These are phyloP conservation scores for Falco punctatus DNA, from an alignment of 2,113 vertebrate genomes.

Conservation along the genomic window DNA sequence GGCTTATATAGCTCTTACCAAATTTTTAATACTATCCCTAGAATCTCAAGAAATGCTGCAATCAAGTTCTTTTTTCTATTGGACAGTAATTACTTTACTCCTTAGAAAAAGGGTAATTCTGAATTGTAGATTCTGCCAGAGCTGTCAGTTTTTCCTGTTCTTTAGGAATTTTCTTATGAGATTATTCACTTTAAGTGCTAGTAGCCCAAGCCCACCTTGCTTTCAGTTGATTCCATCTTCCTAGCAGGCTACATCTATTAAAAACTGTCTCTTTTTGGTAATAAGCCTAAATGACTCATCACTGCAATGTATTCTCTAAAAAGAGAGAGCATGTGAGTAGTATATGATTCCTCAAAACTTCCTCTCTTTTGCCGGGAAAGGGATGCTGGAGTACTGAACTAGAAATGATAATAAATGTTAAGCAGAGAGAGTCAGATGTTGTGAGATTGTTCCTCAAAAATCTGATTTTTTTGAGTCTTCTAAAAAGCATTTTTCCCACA, in stretches of 20 bases:
- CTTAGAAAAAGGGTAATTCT: neutral
- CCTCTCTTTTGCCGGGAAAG: neutral
- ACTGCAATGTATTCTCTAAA: neutral
- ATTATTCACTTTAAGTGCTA: neutral
- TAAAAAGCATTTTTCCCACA: fast-evolving
- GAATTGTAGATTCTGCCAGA: neutral
- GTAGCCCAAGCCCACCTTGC: neutral
- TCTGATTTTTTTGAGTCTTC: neutral
- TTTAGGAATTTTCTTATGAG: neutral
- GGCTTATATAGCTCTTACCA: neutral
- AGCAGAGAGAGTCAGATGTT: neutral
- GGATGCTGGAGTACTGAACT: neutral
- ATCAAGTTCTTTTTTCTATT: neutral
- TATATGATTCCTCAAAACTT: neutral
- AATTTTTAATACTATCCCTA: neutral
- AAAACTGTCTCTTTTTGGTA: neutral
- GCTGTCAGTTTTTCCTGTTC: neutral
- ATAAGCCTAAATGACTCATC: neutral
- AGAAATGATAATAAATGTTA: neutral
- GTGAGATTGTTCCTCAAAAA: neutral
- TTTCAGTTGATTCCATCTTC: neutral
- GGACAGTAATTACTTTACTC: neutral
- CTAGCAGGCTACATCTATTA: neutral
- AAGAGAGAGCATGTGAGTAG: neutral
- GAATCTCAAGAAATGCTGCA: neutral